Conservation (phyloP, 2,797 vertebrate genomes). For the Ceryle rudis region DNA sequence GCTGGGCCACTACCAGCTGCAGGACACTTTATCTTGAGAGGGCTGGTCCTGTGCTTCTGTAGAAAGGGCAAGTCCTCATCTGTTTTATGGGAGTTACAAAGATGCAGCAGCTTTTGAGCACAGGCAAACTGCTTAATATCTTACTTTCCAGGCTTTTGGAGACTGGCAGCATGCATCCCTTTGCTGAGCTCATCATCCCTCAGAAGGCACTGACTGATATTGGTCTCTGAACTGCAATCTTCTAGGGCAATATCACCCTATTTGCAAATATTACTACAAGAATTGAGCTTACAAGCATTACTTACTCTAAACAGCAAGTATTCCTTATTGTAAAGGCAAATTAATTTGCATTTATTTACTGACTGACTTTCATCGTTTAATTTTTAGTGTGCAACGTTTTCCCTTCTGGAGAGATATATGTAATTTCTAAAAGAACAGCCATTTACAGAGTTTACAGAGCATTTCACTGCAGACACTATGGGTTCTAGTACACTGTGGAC, state of each 20-base stretch:
- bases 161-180: not conserved
- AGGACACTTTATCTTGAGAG: not conserved
- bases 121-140: not conserved
- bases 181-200: not conserved
- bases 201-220: not conserved
- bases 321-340: not conserved
- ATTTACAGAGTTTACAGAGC: slow-evolving; percentile 24
- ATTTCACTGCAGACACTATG: not conserved
- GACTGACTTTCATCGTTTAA: not conserved
- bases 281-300: not conserved
- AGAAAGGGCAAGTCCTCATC: not conserved
- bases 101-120: not conserved
- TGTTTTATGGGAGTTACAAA: not conserved
- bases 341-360: slow-evolving; percentile 6
- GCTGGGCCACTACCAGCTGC: not conserved
- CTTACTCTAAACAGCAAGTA: not conserved
- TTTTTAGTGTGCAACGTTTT: not conserved
- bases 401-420: not conserved
- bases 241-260: not conserved
- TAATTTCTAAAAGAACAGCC: not conserved
- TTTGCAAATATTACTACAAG: not conserved
- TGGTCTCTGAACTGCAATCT: not conserved
- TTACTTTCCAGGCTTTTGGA: not conserved
- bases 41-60: not conserved
- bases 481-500: not conserved